Conservation (phyloP, 1,140 invertebrate species). For the Lucilia sericata region DNA sequence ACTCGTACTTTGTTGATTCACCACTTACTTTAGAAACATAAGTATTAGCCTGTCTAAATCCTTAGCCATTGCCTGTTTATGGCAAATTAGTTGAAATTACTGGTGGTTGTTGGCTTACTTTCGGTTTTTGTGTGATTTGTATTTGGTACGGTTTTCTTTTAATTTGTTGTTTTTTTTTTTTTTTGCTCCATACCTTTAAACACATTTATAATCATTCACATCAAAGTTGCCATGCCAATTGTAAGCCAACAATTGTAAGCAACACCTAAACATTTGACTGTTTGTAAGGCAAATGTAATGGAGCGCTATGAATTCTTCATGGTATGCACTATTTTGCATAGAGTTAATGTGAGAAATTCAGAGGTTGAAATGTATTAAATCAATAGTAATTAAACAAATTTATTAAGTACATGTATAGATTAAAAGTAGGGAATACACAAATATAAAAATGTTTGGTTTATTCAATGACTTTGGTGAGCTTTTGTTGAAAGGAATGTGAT, state of each 20-base stretch:
- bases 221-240: conserved; percentile 26
- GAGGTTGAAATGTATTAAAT: background rate
- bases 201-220: conserved; percentile 24
- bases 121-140: background rate
- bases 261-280: conserved; percentile 15
- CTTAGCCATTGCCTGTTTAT: background rate
- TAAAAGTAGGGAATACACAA: too few species aligned
- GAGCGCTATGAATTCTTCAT: background rate
- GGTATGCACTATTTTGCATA: background rate
- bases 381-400: too few species aligned
- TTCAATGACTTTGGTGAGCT: too few species aligned
- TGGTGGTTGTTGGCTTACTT: background rate
- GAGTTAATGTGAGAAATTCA: background rate
- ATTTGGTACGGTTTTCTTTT: background rate
- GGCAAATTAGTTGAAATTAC: background rate
- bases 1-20: background rate
- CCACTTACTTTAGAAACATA: background rate
- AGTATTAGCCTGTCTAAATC: background rate
- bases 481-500: too few species aligned
- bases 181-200: background rate
- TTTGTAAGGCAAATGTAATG: background rate
- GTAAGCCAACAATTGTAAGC: conserved; percentile 17
- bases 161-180: background rate
- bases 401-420: too few species aligned
- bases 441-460: too few species aligned